Percentiles rank a stretch among this genome's conserved stretches.
phyloP scores from a whole-genome alignment of 2,797 vertebrate genomes.

The Pangasius krempfi region DNA sequence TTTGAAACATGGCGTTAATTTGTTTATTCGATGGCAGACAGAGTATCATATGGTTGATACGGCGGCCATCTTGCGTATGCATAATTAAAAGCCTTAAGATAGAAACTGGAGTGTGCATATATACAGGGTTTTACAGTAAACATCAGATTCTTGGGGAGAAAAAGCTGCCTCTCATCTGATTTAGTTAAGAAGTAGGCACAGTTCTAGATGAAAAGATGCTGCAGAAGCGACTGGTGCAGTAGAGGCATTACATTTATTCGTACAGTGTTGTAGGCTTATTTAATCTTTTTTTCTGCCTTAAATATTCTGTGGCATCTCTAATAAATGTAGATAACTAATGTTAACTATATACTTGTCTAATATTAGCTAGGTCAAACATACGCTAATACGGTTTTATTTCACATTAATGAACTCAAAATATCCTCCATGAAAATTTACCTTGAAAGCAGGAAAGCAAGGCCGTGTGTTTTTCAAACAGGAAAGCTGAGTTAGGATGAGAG shows the following conservation, averaged over 20 bases:
- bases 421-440: background rate
- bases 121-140: no score
- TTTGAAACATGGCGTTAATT: no score
- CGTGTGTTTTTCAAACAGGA: background rate
- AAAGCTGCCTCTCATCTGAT: no score
- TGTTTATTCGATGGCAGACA: no score
- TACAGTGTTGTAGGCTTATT: background rate
- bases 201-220: background rate
- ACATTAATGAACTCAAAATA: background rate
- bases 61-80: background rate
- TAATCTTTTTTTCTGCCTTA: background rate
- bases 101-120: background rate
- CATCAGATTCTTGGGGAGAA: no score
- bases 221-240: background rate
- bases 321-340: background rate
- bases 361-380: background rate
- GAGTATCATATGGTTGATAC: no score
- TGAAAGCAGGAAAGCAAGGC: background rate
- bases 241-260: background rate
- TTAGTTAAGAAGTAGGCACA: no score
- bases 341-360: background rate
- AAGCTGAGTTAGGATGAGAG: background rate
- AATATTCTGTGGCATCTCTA: background rate
- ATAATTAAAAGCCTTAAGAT: background rate
- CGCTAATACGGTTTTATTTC: background rate